Percentiles rank a stretch among this genome's conserved stretches.
Evolutionary conservation across 2,113 vertebrate species (phyloP).

Genomic region (Trinectes maculatus): DNA sequence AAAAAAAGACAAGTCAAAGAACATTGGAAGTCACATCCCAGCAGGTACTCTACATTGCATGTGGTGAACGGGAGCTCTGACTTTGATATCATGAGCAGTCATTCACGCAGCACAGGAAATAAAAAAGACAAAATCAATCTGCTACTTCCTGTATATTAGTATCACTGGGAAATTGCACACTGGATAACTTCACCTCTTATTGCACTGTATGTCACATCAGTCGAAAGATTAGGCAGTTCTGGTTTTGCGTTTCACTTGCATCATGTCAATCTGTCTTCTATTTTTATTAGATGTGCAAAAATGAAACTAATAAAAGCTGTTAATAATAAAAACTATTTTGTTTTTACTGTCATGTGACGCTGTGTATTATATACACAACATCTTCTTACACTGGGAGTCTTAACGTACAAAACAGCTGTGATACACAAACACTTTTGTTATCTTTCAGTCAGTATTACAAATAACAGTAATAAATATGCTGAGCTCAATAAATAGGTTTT

Average conservation of each 20-base stretch:
- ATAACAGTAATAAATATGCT: slow-evolving; percentile 63
- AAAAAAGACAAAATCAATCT: slow-evolving; percentile 9
- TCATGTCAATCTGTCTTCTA: background rate
- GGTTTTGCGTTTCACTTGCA: slow-evolving; percentile 1
- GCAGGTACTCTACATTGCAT: slow-evolving; percentile 9
- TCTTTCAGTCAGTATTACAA: slow-evolving; percentile 26
- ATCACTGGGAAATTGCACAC: slow-evolving; percentile 16
- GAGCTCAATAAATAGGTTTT: slow-evolving; percentile 62
- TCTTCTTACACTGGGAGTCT: slow-evolving; percentile 12
- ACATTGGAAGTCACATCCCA: background rate
- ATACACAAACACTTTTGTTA: slow-evolving; percentile 31
- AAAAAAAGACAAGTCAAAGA: slow-evolving; percentile 12
- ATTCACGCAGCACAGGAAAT: slow-evolving; percentile 17
- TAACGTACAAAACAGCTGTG: slow-evolving; percentile 20
- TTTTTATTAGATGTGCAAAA: slow-evolving; percentile 25
- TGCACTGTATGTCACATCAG: slow-evolving; percentile 33
- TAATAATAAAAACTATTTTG: no score
- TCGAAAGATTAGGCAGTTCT: slow-evolving; percentile 18
- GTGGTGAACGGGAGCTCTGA: background rate
- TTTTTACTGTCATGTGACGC: background rate
- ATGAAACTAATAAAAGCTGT: background rate
- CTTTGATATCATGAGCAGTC: slow-evolving; percentile 18
- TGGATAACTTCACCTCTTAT: slow-evolving; percentile 33
- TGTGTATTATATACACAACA: slow-evolving; percentile 26
- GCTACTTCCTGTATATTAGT: slow-evolving; percentile 14